Percentiles rank a stretch among this genome's conserved stretches.
Conservation (phyloP, 2,113 vertebrate species). For the Trachemys scripta region DNA sequence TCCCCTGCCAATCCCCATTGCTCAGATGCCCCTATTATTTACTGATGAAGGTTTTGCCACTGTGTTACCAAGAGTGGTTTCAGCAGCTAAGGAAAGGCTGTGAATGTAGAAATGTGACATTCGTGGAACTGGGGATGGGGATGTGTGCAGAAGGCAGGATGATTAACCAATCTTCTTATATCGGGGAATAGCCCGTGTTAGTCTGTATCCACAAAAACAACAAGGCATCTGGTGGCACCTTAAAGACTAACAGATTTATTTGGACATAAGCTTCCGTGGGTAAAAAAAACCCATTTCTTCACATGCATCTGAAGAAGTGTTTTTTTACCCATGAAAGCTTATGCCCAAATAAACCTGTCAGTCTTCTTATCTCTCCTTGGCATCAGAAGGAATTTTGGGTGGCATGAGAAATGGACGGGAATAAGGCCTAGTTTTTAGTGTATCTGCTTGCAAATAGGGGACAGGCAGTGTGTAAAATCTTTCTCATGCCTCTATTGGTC, state of each 20-base stretch:
- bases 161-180: neutral
- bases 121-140: fast-evolving
- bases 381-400: neutral
- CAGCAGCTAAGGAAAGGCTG: neutral
- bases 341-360: too few relatives aligned
- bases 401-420: constrained; percentile 27
- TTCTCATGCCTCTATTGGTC: neutral
- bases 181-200: too few relatives aligned
- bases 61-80: fast-evolving
- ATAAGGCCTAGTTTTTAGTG: constrained; percentile 41
- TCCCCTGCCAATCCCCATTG: fast-evolving
- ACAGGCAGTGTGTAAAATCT: neutral
- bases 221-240: too few relatives aligned
- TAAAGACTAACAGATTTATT: too few relatives aligned
- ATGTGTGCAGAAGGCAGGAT: neutral
- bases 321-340: too few relatives aligned
- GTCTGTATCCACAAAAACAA: too few relatives aligned
- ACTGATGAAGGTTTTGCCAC: fast-evolving
- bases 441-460: constrained; percentile 75
- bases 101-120: neutral
- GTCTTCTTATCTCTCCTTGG: neutral
- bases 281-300: too few relatives aligned
- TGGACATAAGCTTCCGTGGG: too few relatives aligned
- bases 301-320: too few relatives aligned
- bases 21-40: fast-evolving